These are phyloP conservation scores for Omphaloscelis lunosa DNA, from an alignment of 2,888 invertebrate species.

Conservation along the genomic window DNA sequence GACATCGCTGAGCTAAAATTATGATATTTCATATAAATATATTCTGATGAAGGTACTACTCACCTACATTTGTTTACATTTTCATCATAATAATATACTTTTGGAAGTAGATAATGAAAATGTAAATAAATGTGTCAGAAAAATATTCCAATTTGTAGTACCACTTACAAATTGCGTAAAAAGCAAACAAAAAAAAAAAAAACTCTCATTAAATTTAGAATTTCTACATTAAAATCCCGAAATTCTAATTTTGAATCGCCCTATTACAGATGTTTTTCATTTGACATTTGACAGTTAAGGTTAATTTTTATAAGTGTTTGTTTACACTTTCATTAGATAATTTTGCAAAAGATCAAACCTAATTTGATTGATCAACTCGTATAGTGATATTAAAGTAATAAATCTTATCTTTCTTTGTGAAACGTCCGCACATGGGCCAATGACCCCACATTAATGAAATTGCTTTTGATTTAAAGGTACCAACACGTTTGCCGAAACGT, in stretches of 20 bases:
- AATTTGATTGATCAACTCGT: background rate
- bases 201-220: too few relatives aligned
- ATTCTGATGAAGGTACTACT: background rate
- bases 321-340: background rate
- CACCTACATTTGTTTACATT: too few relatives aligned
- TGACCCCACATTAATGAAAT: background rate
- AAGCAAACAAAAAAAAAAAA: too few relatives aligned
- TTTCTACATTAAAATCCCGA: too few relatives aligned
- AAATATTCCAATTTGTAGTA: background rate
- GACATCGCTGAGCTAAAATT: constrained; percentile 5
- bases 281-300: too few relatives aligned
- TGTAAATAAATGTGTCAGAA: too few relatives aligned
- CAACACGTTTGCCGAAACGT: background rate
- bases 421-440: background rate
- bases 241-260: too few relatives aligned
- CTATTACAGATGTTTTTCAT: too few relatives aligned
- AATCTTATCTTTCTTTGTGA: background rate
- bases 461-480: too few relatives aligned
- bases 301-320: too few relatives aligned
- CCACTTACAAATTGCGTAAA: background rate
- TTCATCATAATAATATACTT: too few relatives aligned
- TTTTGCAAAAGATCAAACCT: background rate
- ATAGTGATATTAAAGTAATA: background rate
- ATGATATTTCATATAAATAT: constrained; percentile 4
- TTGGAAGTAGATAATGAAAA: too few relatives aligned